Conservation (phyloP, 2,797 vertebrate genomes). For the Carcharodon carcharias region DNA sequence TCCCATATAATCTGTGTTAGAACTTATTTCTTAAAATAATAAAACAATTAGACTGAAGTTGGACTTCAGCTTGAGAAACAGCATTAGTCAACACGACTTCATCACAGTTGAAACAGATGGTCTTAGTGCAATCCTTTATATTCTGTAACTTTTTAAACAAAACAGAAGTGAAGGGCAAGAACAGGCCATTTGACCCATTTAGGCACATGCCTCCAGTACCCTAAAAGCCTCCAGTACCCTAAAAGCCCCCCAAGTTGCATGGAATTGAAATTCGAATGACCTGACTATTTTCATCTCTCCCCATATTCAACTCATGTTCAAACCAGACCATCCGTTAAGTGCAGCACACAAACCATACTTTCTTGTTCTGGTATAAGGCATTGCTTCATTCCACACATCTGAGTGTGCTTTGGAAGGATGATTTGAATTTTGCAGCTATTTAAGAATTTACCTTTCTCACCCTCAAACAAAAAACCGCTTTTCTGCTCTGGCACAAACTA, state of each 20-base stretch:
- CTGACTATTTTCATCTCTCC: neutral
- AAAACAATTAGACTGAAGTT: neutral
- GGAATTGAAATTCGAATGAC: neutral
- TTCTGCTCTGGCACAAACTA: neutral
- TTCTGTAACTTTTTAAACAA: neutral
- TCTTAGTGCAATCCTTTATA: neutral
- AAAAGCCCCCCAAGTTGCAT: neutral
- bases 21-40: neutral
- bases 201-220: neutral
- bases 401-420: neutral
- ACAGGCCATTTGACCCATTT: neutral
- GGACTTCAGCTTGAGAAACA: neutral
- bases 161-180: neutral
- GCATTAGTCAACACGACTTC: neutral
- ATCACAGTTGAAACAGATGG: neutral
- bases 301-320: neutral
- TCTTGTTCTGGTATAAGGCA: neutral
- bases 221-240: no score
- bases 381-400: neutral
- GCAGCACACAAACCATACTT: neutral
- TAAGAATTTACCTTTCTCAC: neutral
- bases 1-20: neutral
- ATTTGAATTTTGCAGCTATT: conserved; percentile 1
- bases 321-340: neutral
- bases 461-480: neutral